phyloP scores from a whole-genome alignment of 2,797 vertebrate genomes.

The Chlorospingus flavigularis region DNA sequence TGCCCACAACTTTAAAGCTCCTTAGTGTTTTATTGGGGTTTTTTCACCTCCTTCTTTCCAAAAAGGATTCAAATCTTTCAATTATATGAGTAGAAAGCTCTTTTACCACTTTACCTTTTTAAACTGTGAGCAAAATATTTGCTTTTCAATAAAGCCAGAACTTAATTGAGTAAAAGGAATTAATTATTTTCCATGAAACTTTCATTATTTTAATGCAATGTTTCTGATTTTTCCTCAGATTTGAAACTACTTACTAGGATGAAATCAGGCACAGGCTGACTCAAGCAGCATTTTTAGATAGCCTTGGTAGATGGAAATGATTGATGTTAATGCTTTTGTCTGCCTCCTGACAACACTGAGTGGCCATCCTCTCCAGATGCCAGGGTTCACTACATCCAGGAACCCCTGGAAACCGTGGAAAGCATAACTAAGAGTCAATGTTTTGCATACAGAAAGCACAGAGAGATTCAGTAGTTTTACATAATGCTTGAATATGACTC shows the following conservation, averaged over 20 bases:
- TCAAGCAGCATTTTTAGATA: background rate
- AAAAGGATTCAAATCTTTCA: background rate
- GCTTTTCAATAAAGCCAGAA: background rate
- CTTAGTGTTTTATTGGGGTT: accelerated
- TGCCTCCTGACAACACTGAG: background rate
- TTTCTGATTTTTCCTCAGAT: background rate
- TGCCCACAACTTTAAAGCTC: background rate
- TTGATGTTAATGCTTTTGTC: background rate
- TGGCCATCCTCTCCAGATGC: background rate
- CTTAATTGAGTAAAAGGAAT: background rate
- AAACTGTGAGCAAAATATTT: background rate
- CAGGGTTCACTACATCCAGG: background rate
- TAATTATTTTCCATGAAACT: background rate
- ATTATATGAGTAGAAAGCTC: background rate
- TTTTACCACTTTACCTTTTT: background rate
- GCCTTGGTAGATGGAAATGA: background rate
- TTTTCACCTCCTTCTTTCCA: background rate
- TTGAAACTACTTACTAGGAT: background rate
- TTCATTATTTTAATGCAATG: background rate
- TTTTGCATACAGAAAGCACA: background rate
- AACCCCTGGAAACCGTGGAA: background rate
- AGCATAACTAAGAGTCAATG: background rate
- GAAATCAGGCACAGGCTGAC: background rate
- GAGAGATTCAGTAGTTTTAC: background rate
- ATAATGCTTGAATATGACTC: background rate